Conservation (phyloP, 2,797 vertebrate genomes). For the Vireo griseus region DNA sequence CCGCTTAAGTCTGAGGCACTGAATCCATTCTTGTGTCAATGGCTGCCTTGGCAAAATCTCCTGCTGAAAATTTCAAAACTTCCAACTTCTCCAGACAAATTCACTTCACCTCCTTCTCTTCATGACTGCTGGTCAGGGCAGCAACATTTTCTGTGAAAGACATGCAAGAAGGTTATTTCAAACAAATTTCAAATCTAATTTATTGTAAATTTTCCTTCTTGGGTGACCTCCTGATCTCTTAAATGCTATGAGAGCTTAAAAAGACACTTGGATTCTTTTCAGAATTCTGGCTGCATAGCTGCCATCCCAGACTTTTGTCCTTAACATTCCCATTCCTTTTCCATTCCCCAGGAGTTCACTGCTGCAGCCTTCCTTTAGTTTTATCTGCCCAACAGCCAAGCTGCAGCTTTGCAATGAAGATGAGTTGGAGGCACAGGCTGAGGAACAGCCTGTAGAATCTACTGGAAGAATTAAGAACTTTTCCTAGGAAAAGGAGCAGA, state of each 20-base stretch:
- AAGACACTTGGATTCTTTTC: neutral
- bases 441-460: neutral
- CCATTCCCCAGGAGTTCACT: neutral
- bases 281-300: neutral
- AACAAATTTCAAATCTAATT: neutral
- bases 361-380: neutral
- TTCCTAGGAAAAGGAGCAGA: neutral
- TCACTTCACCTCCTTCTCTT: conserved; percentile 4
- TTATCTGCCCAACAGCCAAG: neutral
- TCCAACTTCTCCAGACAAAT: conserved; percentile 4
- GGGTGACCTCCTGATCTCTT: neutral
- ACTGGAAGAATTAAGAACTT: neutral
- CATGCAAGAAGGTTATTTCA: neutral
- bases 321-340: neutral
- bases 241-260: neutral
- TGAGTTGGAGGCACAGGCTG: accelerated
- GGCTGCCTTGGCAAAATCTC: neutral
- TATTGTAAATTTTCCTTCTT: neutral
- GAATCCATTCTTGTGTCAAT: neutral
- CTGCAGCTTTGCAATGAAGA: neutral
- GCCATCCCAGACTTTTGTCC: neutral
- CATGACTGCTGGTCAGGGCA: conserved; percentile 20
- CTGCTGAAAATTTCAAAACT: neutral
- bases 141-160: conserved; percentile 59
- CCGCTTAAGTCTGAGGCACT: conserved; percentile 24